Evolutionary conservation across 2,888 invertebrate genomes (phyloP), one percentile per base, ranked within the genome.

Genomic region (Gari tellinella): DNA sequence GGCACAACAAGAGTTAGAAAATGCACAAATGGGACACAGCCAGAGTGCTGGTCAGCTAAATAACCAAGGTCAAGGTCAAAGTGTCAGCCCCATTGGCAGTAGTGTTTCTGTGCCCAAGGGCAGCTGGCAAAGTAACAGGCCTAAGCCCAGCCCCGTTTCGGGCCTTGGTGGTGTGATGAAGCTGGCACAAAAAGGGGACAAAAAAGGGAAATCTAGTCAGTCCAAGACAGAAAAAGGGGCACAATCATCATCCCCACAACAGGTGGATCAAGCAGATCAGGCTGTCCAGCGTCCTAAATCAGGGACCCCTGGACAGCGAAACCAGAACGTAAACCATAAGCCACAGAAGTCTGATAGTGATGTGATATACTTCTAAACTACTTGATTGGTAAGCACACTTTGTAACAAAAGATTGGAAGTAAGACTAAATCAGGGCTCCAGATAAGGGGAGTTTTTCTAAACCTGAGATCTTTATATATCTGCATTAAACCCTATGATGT

Each of bases 131-230:
- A 75, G 75, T 60, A 81, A 64, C 62, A 72, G 66, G 48, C 75
- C 74, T 48, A 80, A 78, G 63, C 82, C 64, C 21, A 61, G 75
- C 3, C 58, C 76, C n/a, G 66, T 79, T 5, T 77, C 81, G 23
- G 72, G 73, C 45, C 67, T 87, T 38, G 75, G 82, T 15, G 66
- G 69, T 21, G 76, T 88, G 19, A 82, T 88, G 78, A 88, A 88
- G 72, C 74, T 89, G 45, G 85, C 89, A 4, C 86, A 88, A 49
- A 85, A 87, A 31, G 74, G 75, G 25, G 79, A 79, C 31, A 73
- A 62, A n/a, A 82, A 80, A 38, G 82, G 69, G 58, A 66, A 70
- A 52, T 57, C 73, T 25, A 77, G 69, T 66, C 69, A 74, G 45
- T 45, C 40, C 17, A 69, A 68, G 25, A 57, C 45, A 8, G 64